Conservation (phyloP, 2,797 vertebrate species). For the Eulemur rubriventer region DNA sequence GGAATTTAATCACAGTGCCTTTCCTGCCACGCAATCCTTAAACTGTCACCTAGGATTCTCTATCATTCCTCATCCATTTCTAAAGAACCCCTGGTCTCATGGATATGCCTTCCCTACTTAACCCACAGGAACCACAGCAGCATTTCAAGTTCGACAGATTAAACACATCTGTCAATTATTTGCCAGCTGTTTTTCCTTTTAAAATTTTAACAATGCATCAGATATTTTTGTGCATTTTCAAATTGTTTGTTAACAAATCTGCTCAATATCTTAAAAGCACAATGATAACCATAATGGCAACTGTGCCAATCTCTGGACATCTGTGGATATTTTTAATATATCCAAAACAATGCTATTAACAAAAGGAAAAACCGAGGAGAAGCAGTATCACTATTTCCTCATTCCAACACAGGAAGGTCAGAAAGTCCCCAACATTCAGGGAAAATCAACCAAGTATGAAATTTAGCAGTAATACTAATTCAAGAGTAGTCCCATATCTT, state of each 20-base stretch:
- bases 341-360: not conserved
- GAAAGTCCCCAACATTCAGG: conserved; percentile 51
- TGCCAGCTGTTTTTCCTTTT: conserved; percentile 67
- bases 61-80: conserved; percentile 73
- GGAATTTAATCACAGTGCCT: conserved; percentile 89
- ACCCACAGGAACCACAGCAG: conserved; percentile 83
- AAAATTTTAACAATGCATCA: conserved; percentile 69
- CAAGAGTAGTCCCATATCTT: not conserved
- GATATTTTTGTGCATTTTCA: conserved; percentile 47
- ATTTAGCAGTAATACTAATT: conserved; percentile 69
- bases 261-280: not conserved
- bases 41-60: conserved; percentile 84
- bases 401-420: conserved; percentile 69
- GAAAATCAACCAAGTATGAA: conserved; percentile 78
- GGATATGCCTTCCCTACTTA: conserved; percentile 79
- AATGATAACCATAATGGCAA: not conserved
- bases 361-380: conserved; percentile 4
- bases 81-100: conserved; percentile 45
- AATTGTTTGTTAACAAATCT: conserved; percentile 64
- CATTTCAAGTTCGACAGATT: conserved; percentile 79
- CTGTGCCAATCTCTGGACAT: not conserved
- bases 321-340: conserved; percentile 21
- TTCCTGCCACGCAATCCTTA: conserved; percentile 79
- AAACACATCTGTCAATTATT: conserved; percentile 62
- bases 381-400: conserved; percentile 59